Evolutionary conservation across 2,113 vertebrate genomes (phyloP), one percentile per base, ranked within the genome.

Genomic region (Choloepus hoffmanni): DNA sequence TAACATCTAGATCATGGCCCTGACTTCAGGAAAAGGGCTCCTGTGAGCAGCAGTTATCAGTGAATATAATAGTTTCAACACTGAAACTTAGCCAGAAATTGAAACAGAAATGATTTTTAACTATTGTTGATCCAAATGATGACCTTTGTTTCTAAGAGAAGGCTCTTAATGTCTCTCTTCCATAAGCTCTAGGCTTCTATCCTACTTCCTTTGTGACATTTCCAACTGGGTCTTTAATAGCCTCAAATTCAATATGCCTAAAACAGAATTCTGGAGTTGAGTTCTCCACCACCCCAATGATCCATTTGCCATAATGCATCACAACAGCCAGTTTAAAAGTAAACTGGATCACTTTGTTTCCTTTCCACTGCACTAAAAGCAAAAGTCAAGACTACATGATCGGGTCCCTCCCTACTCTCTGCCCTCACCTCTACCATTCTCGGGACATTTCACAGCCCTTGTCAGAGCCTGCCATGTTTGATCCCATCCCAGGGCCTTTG

Each of bases 181-280:
- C 7, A 58, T 58, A 96, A 90, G 82, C 28, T 50, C 5, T 3
- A 62, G 24, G 53, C 8, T 68, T 86, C 43, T 11, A 67, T 65
- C 7, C 15, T 86, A 74, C 26, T 62, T 53, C 48, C 40, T 81
- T 68, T 65, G 58, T 28, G 30, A 33, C 45, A 86, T 50, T 60
- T 86, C 30, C 74, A 60, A n/a, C 1, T 73, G 36, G 55, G 33
- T 40, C 4, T 60, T 95, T 67, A 65, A 73, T n/a, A 73, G 16
- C 28, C 60, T 91, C 30, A 68, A 40, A 70, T 23, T 63, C 62
- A 70, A 77, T 36, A 70, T 48, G 21, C 70, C 43, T 28, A n/a
- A 96, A 87, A 48, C 23, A n/a, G 53, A 92, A 65, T 55, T 70
- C 60, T 83, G 53, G 43, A 94, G 48, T 72, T 53, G 18, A 94